Evolutionary conservation across 2,888 invertebrate species (phyloP), one percentile per base, ranked within the genome.

Genomic region (Lydus trimaculatus): DNA sequence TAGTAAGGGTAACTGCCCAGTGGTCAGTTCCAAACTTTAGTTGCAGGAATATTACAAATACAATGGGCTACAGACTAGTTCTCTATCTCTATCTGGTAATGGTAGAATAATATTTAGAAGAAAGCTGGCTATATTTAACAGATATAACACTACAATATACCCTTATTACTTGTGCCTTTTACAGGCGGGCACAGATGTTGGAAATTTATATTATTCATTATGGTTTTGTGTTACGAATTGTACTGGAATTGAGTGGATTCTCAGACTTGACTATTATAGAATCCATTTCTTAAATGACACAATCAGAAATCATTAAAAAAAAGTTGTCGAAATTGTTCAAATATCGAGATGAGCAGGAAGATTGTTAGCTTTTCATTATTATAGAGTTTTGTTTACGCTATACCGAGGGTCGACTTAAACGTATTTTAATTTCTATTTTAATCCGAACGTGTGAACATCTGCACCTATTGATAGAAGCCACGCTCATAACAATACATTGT

Each of bases 1-100:
- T 75, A 80, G 82, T 71, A 75, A 72, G 76, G 73, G 75, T 73
- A 78, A 81, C 79, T 84, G 84, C 83, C 84, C 84, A 79, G 75
- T 79, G 84, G 83, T 82, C 84, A 83, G 74, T 72, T 69, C 73
- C 70, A 65, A 72, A 73, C 75, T 72, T 23, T 52, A 52, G 23
- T 74, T 77, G 77, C 73, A 75, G 75, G 64, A 79, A 76, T 78
- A 77, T 77, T 64, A 59, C 52, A 17, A 9, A 31, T 15, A 36
- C 31, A 39, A 43, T 63, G 58, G 20, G n/a, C 20, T 63, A n/a
- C 17, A 36, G 62, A 60, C 63, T 17, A 59, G 13, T 59, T 31
- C 33, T 31, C 67, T 17, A 58, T 70, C 67, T 63, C 39, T 63
- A 28, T 70, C 48, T 36, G 1, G 13, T 13, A 5, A 9, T 56